Evolutionary conservation across 2,113 vertebrate genomes (phyloP).

Genomic region (Cebidichthys violaceus): DNA sequence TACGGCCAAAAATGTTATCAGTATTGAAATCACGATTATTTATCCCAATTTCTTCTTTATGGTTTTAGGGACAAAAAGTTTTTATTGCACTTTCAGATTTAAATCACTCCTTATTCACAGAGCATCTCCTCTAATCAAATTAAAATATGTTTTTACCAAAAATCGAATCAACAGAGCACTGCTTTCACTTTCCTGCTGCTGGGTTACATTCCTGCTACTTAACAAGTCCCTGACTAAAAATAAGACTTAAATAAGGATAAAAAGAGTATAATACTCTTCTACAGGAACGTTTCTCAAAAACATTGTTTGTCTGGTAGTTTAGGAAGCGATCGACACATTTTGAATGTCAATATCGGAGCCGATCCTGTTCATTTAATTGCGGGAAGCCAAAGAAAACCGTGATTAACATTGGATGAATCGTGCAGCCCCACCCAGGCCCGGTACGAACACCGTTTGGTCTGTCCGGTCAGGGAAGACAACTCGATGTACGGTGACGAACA

Average conservation of each 20-base stretch:
- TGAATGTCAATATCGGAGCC: too few species aligned
- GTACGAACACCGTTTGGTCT: slow-evolving; percentile 20
- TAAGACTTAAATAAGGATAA: too few species aligned
- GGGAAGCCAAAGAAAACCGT: too few species aligned
- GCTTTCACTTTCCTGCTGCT: not conserved
- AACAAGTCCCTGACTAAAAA: not conserved
- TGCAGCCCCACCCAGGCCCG: not conserved
- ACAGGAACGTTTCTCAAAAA: not conserved
- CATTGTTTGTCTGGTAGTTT: too few species aligned
- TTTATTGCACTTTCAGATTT: not conserved
- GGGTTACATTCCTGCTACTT: not conserved
- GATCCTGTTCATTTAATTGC: too few species aligned
- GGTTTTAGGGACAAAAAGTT: too few species aligned
- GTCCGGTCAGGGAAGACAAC: slow-evolving; percentile 32
- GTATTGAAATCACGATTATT: not conserved
- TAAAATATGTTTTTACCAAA: not conserved
- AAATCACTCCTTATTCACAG: not conserved
- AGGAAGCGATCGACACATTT: too few species aligned
- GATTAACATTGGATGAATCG: too few species aligned
- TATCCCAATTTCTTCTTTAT: not conserved
- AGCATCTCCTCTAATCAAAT: too few species aligned
- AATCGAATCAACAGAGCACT: not conserved
- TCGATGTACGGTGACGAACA: slow-evolving; percentile 58
- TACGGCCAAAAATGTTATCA: not conserved
- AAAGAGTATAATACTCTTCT: not conserved